Evolutionary conservation across 37 sponge, comb jelly and placozoan genomes (phyloP).

Genomic region (Hexactinellida sp.): DNA sequence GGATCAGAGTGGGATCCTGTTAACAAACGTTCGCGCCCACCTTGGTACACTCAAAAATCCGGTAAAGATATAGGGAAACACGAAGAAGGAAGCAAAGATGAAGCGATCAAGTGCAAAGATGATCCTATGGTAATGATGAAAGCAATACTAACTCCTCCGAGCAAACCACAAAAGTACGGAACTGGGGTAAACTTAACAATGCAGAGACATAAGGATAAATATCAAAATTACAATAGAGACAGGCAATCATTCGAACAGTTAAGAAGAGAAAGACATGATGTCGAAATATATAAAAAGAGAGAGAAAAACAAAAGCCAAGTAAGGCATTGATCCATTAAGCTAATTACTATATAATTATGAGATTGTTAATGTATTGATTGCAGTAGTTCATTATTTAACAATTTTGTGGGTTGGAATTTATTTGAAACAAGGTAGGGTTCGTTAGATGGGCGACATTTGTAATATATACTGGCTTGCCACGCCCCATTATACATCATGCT

Average conservation of each 20-base stretch:
- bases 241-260: neutral
- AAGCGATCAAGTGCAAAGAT: neutral
- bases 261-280: neutral
- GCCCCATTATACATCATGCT: no score
- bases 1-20: conserved; percentile 5
- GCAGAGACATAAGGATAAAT: neutral
- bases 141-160: neutral
- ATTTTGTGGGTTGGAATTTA: no score
- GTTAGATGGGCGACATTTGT: no score
- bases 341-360: no score
- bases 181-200: neutral
- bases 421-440: no score
- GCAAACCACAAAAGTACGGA: neutral
- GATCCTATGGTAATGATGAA: neutral
- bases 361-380: no score
- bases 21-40: neutral
- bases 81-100: neutral
- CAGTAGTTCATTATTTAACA: no score
- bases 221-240: neutral
- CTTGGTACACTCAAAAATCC: neutral
- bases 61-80: neutral
- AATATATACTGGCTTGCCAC: no score
- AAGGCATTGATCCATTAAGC: no score
- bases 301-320: neutral
- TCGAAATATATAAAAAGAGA: neutral